Base-by-base conservation (phyloP, 2,888 invertebrate species). In the Lasioglossum calceatum region DNA sequence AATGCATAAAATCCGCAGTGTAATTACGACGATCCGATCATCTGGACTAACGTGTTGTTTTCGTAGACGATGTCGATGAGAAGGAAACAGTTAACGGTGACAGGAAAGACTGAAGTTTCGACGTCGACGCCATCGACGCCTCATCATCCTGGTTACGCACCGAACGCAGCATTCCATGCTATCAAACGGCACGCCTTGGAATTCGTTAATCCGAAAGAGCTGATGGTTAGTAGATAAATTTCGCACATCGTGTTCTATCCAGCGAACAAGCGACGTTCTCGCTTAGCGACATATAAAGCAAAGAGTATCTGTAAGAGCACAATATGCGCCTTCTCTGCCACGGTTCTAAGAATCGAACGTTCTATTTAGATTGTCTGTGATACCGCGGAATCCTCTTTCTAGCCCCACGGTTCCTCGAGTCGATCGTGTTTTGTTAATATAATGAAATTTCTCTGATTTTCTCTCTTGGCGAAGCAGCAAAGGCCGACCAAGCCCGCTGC, bases 161-260 rank as follows among this genome's bases (percentile, higher is more conserved):
- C 98, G 8, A 99, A 99, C 95, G 99, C 99, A 19, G 99, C 99
- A 4, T 96, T 99, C 89, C 99, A 99, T 91, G 99, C 99, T 0
- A 99, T 99, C 86, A 98, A 99, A 95, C 97, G 99, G 90, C 99
- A 99, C 95, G 98, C 99, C 14, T 96, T 98, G 39, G 98, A 98
- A 91, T 98, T 98, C 95, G 97, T 98, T 90, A 98, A 98, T 95
- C 98, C 98, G 1, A 97, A 98, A 93, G 99, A 99, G 94, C 96
- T 98, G 47, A 98, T 98, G 97, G 98, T 98, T 95, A 95, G 92
- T 92, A 84, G 12, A 23, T n/a, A 4, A 58, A n/a, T 58, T 58
- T 10, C 23, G 58, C n/a, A 58, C n/a, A 58, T n/a, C n/a, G 58
- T 12, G 10, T 58, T n/a, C 32, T 54, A 50, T 23, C 19, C 23